A percentile compares a stretch with the other conserved stretches of the same genome.
These are phyloP conservation scores for Embidobia sp. DNA, from an alignment of 2,888 invertebrate species.

Conservation along the genomic window DNA sequence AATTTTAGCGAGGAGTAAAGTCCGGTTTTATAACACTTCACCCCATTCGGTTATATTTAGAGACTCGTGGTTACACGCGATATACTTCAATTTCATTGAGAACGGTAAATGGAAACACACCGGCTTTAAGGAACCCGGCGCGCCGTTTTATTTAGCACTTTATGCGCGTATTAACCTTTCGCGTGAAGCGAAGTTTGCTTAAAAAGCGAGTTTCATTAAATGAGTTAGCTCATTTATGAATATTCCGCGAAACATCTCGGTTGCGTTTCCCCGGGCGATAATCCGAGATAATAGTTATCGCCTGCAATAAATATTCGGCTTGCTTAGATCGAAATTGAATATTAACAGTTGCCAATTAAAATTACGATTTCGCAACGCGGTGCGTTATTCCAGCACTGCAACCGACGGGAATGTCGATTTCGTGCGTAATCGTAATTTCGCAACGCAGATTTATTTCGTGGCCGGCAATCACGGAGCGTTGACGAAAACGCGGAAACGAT, in stretches of 20 bases:
- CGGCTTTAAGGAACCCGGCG: conserved; percentile 13
- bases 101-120: conserved; percentile 32
- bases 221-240: conserved; percentile 31
- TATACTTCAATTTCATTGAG: conserved; percentile 45
- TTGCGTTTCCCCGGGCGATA: conserved; percentile 1
- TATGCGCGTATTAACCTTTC: conserved; percentile 49
- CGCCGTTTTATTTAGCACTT: conserved; percentile 44
- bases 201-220: conserved; percentile 42
- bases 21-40: conserved; percentile 14
- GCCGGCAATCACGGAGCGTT: too few relatives aligned
- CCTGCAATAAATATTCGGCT: conserved; percentile 15
- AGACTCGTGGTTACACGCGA: conserved; percentile 32
- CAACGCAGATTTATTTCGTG: too few relatives aligned
- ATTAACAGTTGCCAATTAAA: too few relatives aligned
- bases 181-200: conserved; percentile 26
- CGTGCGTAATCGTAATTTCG: too few relatives aligned
- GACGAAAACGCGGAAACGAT: too few relatives aligned
- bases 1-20: conserved; percentile 12
- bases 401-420: too few relatives aligned
- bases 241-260: conserved; percentile 15
- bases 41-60: conserved; percentile 17
- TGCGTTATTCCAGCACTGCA: too few relatives aligned
- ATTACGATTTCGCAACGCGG: too few relatives aligned
- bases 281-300: conserved; percentile 18
- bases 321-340: too few relatives aligned